Evolutionary conservation across 2,797 vertebrate species (phyloP).

Genomic region (Salmo trutta): DNA sequence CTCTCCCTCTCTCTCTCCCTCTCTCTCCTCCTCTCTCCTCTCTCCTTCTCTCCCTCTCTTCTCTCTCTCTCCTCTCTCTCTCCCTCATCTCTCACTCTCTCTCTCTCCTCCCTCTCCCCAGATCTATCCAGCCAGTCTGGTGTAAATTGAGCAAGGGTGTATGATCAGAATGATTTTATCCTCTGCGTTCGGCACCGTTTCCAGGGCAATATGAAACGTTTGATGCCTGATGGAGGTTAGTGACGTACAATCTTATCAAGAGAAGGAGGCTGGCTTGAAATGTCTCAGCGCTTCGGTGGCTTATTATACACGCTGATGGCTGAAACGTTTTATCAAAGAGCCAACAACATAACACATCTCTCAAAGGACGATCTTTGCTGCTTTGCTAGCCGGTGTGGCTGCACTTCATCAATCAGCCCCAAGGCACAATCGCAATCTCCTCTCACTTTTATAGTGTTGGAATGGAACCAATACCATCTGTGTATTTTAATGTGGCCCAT

Average conservation of each 20-base stretch:
- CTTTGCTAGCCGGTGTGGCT: background rate
- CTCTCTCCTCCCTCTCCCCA: too few relatives aligned
- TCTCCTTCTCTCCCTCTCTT: too few relatives aligned
- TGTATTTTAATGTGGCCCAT: background rate
- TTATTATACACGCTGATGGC: conserved; percentile 2
- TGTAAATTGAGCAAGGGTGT: conserved; percentile 11
- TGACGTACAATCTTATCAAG: conserved; percentile 4
- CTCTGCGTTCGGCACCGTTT: background rate
- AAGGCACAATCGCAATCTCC: background rate
- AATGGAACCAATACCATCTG: background rate
- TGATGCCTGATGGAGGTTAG: conserved; percentile 38
- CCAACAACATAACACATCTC: background rate
- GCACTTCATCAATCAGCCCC: background rate
- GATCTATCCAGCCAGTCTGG: background rate
- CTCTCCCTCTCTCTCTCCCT: too few relatives aligned
- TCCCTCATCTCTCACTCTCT: too few relatives aligned
- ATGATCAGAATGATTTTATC: conserved; percentile 14
- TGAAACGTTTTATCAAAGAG: background rate
- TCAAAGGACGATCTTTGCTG: background rate
- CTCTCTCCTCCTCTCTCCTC: too few relatives aligned
- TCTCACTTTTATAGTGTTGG: background rate
- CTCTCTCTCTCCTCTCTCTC: too few relatives aligned
- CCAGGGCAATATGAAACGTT: conserved; percentile 62
- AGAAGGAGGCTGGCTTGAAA: conserved; percentile 6
- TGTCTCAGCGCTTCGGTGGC: background rate